Percentiles rank a stretch among this genome's conserved stretches.
Evolutionary conservation across 2,113 vertebrate genomes (phyloP).

Genomic region (Oryzias woworae): DNA sequence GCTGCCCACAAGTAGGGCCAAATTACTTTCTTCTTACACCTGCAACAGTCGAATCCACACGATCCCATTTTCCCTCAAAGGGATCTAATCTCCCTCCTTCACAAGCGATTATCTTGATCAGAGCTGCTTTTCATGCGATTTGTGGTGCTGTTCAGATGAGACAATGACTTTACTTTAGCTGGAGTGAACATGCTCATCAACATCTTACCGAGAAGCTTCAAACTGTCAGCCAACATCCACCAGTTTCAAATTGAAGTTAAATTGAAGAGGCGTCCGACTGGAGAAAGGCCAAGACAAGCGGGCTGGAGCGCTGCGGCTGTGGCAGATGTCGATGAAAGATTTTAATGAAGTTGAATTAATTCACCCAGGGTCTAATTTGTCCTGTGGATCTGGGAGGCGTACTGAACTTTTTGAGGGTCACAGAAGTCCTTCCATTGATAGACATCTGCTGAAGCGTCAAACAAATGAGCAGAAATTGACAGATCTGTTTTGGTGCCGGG

Average conservation of each 20-base stretch:
- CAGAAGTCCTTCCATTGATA: conserved; percentile 44
- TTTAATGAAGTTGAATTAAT: conserved; percentile 70
- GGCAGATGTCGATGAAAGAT: conserved; percentile 69
- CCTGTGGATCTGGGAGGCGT: conserved; percentile 48
- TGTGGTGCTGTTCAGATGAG: conserved; percentile 59
- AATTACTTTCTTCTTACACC: conserved; percentile 68
- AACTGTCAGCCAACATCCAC: conserved; percentile 77
- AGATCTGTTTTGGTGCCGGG: conserved; percentile 38
- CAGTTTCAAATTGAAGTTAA: conserved; percentile 76
- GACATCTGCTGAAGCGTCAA: conserved; percentile 57
- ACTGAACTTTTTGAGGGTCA: conserved; percentile 53
- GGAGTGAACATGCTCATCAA: conserved; percentile 54
- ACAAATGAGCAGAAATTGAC: conserved; percentile 46
- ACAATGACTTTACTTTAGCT: conserved; percentile 66
- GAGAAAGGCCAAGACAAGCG: conserved; percentile 71
- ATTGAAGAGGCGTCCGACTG: conserved; percentile 69
- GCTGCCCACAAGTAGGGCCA: conserved; percentile 56
- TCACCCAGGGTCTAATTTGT: conserved; percentile 57
- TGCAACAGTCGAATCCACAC: conserved; percentile 71
- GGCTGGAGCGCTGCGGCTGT: conserved; percentile 35
- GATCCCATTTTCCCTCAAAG: conserved; percentile 71
- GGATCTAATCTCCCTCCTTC: conserved; percentile 78
- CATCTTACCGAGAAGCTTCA: conserved; percentile 73
- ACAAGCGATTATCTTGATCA: conserved; percentile 79
- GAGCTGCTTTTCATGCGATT: conserved; percentile 55